Evolutionary conservation across 1,140 invertebrate genomes (phyloP).

Genomic region (Philotrypesis tridentata): DNA sequence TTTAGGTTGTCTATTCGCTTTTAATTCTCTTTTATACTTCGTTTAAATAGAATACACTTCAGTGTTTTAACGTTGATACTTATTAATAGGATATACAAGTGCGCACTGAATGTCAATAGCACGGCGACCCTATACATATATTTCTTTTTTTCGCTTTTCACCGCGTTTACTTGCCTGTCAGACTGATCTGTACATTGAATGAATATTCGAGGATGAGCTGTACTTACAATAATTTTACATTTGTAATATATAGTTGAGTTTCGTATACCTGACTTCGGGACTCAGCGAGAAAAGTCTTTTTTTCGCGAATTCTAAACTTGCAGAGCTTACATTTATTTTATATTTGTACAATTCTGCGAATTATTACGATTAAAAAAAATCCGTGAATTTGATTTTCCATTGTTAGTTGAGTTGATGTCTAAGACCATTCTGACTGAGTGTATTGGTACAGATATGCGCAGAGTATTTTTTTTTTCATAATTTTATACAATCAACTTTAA

Average conservation of each 20-base stretch:
- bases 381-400: not conserved
- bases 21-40: slow-evolving; percentile 10
- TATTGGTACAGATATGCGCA: slow-evolving; percentile 22
- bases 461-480: slow-evolving; percentile 19
- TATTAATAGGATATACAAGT: slow-evolving; percentile 37
- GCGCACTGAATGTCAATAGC: slow-evolving; percentile 39
- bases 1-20: not conserved
- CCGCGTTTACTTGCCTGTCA: not conserved
- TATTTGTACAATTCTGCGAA: not conserved
- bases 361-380: too few relatives aligned
- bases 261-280: not conserved
- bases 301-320: not conserved
- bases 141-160: not conserved
- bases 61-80: slow-evolving; percentile 20
- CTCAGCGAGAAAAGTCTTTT: slow-evolving; percentile 42
- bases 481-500: slow-evolving; percentile 35
- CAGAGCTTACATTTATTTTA: not conserved
- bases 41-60: slow-evolving; percentile 42
- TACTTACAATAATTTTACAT: not conserved
- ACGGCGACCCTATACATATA: slow-evolving; percentile 20
- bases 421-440: slow-evolving; percentile 40
- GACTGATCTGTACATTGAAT: not conserved
- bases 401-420: not conserved
- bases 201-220: not conserved
- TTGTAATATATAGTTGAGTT: not conserved